phyloP scores from a whole-genome alignment of 37 sponge, comb jelly and placozoan species.

The Chondrosia reniformis region DNA sequence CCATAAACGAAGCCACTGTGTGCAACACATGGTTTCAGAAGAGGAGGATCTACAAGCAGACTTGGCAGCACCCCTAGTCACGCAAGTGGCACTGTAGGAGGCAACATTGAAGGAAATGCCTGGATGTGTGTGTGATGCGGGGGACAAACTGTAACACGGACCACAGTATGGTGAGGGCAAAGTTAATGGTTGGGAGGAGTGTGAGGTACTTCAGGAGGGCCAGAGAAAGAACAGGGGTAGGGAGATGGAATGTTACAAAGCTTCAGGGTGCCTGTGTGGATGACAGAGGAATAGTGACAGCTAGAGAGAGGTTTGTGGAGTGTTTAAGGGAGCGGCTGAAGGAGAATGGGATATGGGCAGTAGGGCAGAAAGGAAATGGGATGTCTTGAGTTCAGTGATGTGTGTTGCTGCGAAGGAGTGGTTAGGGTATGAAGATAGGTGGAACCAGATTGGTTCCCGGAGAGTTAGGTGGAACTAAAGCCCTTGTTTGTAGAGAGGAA shows the following conservation, averaged over 20 bases:
- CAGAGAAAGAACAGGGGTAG: background rate
- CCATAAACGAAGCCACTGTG: slow-evolving; percentile 5
- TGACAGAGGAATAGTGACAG: slow-evolving; percentile 12
- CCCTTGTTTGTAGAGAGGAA: slow-evolving; percentile 11
- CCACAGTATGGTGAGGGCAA: slow-evolving; percentile 11
- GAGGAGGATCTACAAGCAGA: slow-evolving; percentile 16
- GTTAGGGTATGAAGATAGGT: slow-evolving; percentile 13
- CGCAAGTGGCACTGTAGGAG: slow-evolving; percentile 16
- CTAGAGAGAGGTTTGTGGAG: background rate
- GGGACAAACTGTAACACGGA: slow-evolving; percentile 7
- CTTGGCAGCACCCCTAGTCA: slow-evolving; percentile 22
- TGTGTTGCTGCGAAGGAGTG: slow-evolving; percentile 1
- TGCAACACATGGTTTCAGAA: slow-evolving; percentile 17
- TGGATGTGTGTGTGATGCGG: slow-evolving; percentile 12
- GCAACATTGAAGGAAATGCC: background rate
- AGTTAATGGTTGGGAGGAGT: slow-evolving; percentile 1
- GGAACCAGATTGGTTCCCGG: slow-evolving; percentile 19
- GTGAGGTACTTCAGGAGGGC: slow-evolving; percentile 7
- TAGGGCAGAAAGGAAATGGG: background rate
- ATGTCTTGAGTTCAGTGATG: slow-evolving; percentile 3
- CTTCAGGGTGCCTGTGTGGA: background rate
- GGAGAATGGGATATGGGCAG: background rate
- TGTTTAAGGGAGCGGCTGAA: background rate
- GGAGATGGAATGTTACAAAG: slow-evolving; percentile 10
- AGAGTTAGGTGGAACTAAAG: background rate